Conservation (phyloP, 2,113 vertebrate species). For the Chascanopsetta lugubris region DNA sequence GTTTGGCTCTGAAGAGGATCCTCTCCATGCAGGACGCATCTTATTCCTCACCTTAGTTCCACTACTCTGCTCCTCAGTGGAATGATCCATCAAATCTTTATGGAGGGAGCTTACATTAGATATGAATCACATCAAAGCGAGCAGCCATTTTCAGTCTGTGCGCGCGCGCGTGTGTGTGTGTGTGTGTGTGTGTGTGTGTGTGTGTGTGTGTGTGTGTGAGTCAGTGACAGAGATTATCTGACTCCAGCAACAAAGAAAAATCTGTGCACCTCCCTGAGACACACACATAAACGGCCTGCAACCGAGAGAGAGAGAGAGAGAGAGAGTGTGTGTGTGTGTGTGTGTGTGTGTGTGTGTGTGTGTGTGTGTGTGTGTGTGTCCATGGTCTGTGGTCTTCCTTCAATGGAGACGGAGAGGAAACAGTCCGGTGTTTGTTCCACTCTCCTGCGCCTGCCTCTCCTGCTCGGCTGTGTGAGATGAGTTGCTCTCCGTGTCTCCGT, state of each 20-base stretch:
- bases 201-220: conserved; percentile 1
- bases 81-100: conserved; percentile 32
- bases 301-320: conserved; percentile 17
- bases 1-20: too few species aligned
- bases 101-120: neutral
- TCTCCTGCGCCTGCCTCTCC: conserved; percentile 21
- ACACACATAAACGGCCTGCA: neutral
- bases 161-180: neutral
- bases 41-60: neutral
- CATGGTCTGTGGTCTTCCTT: conserved; percentile 12
- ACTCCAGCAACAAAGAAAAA: conserved; percentile 14
- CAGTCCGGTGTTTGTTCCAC: conserved; percentile 44
- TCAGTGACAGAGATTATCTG: conserved; percentile 3
- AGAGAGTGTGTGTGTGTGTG: neutral
- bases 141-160: conserved; percentile 3
- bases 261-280: conserved; percentile 11
- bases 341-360: conserved; percentile 9
- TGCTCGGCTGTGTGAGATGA: conserved; percentile 33
- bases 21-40: neutral
- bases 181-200: neutral
- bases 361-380: conserved; percentile 10
- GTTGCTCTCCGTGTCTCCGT: conserved; percentile 32
- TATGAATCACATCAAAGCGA: conserved; percentile 6
- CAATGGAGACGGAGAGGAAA: conserved; percentile 17
- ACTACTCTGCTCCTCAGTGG: conserved; percentile 1